Conservation (phyloP, 2,888 invertebrate genomes). For the Drosophila acutilabella region DNA sequence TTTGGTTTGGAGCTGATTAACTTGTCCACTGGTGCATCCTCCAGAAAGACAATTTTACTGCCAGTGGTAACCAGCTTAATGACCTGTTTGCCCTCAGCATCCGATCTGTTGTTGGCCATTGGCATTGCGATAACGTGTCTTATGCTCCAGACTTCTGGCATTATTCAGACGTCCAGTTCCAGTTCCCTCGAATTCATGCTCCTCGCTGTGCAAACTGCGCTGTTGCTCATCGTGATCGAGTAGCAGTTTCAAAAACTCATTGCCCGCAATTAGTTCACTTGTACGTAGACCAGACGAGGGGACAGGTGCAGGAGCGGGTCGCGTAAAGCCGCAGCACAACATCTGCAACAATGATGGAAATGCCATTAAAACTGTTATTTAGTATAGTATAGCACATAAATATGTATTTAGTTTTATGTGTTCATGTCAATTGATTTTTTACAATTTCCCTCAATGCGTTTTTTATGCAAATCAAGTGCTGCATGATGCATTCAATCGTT, state of each 20-base stretch:
- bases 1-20: slow-evolving; percentile 30
- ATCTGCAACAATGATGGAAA: slow-evolving; percentile 63
- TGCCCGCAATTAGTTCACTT: slow-evolving; percentile 83
- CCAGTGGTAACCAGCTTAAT: slow-evolving; percentile 82
- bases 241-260: slow-evolving; percentile 84
- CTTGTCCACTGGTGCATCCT: slow-evolving; percentile 61
- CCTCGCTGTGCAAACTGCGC: slow-evolving; percentile 69
- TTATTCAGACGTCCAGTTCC: slow-evolving; percentile 46
- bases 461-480: slow-evolving; percentile 61
- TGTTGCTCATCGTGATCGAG: slow-evolving; percentile 79
- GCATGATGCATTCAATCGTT: slow-evolving; percentile 39
- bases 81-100: slow-evolving; percentile 70
- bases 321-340: slow-evolving; percentile 69
- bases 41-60: slow-evolving; percentile 83
- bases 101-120: slow-evolving; percentile 48
- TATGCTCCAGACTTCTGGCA: slow-evolving; percentile 65
- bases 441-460: slow-evolving; percentile 43
- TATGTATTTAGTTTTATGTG: slow-evolving; percentile 31
- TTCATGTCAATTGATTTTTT: slow-evolving; percentile 50
- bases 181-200: slow-evolving; percentile 64
- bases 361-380: slow-evolving; percentile 16
- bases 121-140: slow-evolving; percentile 60
- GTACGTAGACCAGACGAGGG: slow-evolving; percentile 45
- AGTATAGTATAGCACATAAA: no score
- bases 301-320: slow-evolving; percentile 47